Conservation (phyloP, 2,797 vertebrate species). For the Mus caroli region DNA sequence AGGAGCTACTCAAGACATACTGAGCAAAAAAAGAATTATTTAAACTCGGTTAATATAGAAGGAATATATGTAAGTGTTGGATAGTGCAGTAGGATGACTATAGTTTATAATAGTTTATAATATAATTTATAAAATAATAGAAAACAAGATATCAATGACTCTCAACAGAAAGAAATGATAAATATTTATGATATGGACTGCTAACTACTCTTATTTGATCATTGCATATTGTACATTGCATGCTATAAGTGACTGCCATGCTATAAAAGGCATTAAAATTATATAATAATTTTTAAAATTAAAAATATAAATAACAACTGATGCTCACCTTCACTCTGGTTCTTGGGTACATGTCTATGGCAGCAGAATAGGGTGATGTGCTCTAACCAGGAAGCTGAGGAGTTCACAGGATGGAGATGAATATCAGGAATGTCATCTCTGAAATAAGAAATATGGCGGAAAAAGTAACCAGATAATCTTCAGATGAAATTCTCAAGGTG, state of each 20-base stretch:
- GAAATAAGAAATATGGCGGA: not conserved
- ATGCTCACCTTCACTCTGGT: not conserved
- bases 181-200: not conserved
- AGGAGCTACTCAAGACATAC: not conserved
- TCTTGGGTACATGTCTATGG: not conserved
- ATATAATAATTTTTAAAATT: not conserved
- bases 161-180: not conserved
- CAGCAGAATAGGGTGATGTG: not conserved
- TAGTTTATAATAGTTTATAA: not conserved
- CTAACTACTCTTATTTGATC: not conserved
- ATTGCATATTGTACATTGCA: not conserved
- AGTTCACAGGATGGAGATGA: not conserved
- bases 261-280: not conserved
- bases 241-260: not conserved
- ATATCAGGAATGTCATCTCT: not conserved
- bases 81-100: not conserved
- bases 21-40: not conserved
- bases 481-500: not conserved
- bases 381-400: not conserved
- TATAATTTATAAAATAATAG: not conserved
- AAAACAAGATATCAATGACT: not conserved
- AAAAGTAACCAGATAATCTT: not conserved
- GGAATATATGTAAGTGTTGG: not conserved
- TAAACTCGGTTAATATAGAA: not conserved
- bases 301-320: not conserved